Evolutionary conservation across 2,797 vertebrate species (phyloP), one percentile per base, ranked within the genome.

Genomic region (Stomatorhinus walkeri): DNA sequence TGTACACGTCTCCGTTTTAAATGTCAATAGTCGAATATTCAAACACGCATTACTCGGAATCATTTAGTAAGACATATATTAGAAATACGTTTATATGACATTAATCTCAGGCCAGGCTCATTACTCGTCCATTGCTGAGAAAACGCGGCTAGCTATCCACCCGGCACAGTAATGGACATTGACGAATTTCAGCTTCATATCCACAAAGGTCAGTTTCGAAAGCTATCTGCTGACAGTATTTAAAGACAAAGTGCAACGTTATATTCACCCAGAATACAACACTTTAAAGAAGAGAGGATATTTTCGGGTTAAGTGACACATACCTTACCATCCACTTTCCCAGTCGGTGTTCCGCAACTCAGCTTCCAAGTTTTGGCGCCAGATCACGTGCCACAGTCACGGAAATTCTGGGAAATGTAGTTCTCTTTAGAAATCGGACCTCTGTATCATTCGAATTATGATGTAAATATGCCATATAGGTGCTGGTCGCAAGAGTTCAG

Each of bases 371-470:
- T 85, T 49, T 88, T 81, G 68, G 89, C 89, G 89, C 89, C 86
- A 22, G 43, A 85, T 28, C 56, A 68, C 43, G 68, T 87, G 72
- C 10, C 28, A 54, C 1, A 3, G 12, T 32, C 14, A 36, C 14
- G 22, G 87, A 24, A 4, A 12, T 64, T 87, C 85, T 89, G 86
- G 85, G 89, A 61, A 81, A 81, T 87, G 89, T 89, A 87, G 89
- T 89, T 49, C 19, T 2, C 2, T 40, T 28, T 24, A 12, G 12
- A 5, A 54, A 88, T 28, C 2, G 6, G 12, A 28, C 40, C 2
- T 36, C 19, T 54, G 7, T 36, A 76, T 0, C 85, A 43, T 54
- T 81, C 68, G 19, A 2, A 40, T 19, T 51, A 40, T 61, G n/a
- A 14, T 83, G 43, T 68, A 68, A 48, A 28, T 76, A 16, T 28